Evolutionary conservation across 2,113 vertebrate genomes (phyloP), one percentile per base, ranked within the genome.

Genomic region (Scolopax mira): DNA sequence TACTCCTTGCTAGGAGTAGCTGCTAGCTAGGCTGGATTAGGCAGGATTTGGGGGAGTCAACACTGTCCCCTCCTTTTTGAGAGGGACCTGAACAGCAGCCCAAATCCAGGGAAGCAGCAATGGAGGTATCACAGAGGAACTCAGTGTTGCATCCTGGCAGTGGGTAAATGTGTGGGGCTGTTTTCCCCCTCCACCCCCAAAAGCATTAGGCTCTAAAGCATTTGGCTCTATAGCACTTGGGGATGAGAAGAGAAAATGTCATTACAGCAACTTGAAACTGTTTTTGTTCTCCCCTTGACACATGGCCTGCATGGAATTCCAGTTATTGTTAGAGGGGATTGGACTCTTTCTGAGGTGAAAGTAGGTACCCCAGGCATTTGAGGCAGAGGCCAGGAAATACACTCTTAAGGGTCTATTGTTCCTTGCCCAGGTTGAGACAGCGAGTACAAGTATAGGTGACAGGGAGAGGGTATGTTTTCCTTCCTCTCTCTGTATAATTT

Each of bases 1-100:
- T 93, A 92, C 89, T 86, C 79, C 67, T 93, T 83, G 60, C 72
- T 93, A 65, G 67, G 57, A 93, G 79, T 57, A 85, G 70, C 69
- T 75, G 55, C 61, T 90, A 88, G 41, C 60, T 42, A 77, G 41
- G 39, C 44, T 85, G 67, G 67, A 66, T 88, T 77, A 85, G 60
- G 27, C n/a, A 79, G 18, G 58, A 35, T 88, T 60, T 55, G 39
- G 22, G 46, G 22, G 17, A 73, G 77, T 67, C 39, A 64, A 9
- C 0, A 0, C 30, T 91, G 11, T 78, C 42, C 55, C 19, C 31
- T 57, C 42, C 42, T 83, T 77, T 86, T 46, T 52, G 79, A 75
- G 49, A 41, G 23, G 24, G 57, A 54, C 30, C 79, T 8, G 3
- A 86, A 67, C 6, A 18, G 31, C 15, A 5, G 48, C 41, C 35